Evolutionary conservation across 92 coral and sea anemone genomes (phyloP), one percentile per base, ranked within the genome.

Genomic region (Paragorgia papillata): DNA sequence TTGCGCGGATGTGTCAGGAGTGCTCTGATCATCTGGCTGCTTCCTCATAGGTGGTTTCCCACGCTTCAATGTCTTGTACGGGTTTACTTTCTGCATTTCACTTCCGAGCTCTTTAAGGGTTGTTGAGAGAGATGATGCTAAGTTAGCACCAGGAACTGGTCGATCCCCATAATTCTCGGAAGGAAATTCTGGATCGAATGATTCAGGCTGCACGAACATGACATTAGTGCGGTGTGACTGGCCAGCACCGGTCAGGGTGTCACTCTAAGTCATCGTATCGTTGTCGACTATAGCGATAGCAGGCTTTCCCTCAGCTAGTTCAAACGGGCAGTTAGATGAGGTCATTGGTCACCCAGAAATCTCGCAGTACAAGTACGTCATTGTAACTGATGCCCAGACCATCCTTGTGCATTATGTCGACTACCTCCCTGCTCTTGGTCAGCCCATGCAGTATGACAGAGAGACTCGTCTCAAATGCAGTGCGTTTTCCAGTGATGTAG

Each of bases 211-310:
- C 9, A 67, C 57, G 24, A 34, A 67, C 74, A 67, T 67, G 17
- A 67, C 74, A 51, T 67, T 67, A 1, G 74, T 67, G 24, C 74
- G 74, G 43, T 67, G 74, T 14, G 74, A 67, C 43, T 49, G 39
- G 21, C 43, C 74, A 9, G 53, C 74, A 26, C 74, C 57, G 43
- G 74, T 67, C 74, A 67, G 43, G 6, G 74, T 41, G 58, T 67
- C 74, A 48, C 43, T 67, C 44, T 51, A n/a, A n/a, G n/a, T n/a
- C n/a, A n/a, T n/a, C n/a, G n/a, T n/a, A 30, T 67, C 74, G 24
- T 67, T 67, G 57, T 67, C 74, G 18, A 67, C 74, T 49, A 67
- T 51, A 3, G 43, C 43, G 24, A 67, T 51, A 43, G 53, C 74
- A 44, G 74, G 74, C 39, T 49, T 41, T 1, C 22, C 22, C 58